Percentiles rank a stretch among this genome's conserved stretches.
These are phyloP conservation scores for Cygnus buccinator DNA, from an alignment of 2,113 vertebrate species.

Conservation along the genomic window DNA sequence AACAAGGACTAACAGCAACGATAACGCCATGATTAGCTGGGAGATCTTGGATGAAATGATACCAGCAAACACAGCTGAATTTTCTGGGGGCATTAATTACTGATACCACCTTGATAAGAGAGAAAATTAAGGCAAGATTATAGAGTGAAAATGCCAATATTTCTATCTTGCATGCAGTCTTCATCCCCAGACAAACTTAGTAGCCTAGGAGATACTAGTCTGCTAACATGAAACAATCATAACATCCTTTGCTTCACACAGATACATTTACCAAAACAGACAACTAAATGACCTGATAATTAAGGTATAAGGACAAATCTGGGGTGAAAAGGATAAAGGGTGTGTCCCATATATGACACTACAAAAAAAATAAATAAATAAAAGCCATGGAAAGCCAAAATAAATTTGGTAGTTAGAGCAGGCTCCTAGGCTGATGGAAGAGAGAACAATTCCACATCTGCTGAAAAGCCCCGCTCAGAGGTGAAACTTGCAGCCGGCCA, in stretches of 20 bases:
- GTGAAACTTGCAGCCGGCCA: neutral
- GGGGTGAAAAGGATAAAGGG: slow-evolving; percentile 38
- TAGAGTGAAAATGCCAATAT: slow-evolving; percentile 10
- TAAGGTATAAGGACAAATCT: slow-evolving; percentile 44
- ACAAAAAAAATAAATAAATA: neutral
- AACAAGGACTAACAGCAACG: neutral
- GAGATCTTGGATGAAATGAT: neutral
- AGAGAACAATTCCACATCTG: neutral
- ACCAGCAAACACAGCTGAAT: neutral
- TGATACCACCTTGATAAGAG: neutral
- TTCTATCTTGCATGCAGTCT: slow-evolving; percentile 35
- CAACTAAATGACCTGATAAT: slow-evolving; percentile 50
- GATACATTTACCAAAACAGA: slow-evolving; percentile 34
- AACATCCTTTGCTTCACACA: neutral
- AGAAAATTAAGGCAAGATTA: slow-evolving; percentile 54
- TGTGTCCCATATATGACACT: neutral
- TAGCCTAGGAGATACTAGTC: slow-evolving; percentile 34
- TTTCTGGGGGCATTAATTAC: slow-evolving; percentile 49
- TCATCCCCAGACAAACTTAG: slow-evolving; percentile 48
- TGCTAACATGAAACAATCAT: slow-evolving; percentile 23
- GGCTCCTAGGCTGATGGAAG: neutral
- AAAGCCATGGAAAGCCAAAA: neutral
- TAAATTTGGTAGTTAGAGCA: neutral
- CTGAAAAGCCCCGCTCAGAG: neutral
- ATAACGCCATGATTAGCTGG: neutral